Evolutionary conservation across 2,888 invertebrate genomes (phyloP).

Genomic region (Criorhina ranunculi): DNA sequence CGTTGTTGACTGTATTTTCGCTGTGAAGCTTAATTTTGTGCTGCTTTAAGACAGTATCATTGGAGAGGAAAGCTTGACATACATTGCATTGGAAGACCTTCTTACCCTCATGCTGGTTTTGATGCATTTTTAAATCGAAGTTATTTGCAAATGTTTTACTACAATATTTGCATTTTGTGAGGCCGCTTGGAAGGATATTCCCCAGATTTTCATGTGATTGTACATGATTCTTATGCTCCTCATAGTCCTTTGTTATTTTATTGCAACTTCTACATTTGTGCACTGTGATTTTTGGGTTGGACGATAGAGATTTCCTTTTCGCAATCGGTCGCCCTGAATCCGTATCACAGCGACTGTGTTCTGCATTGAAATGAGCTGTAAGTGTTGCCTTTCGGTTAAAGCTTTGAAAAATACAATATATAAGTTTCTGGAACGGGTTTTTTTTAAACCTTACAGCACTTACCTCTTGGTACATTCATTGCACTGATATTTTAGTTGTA

Average conservation of each 20-base stretch:
- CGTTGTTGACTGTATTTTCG: background rate
- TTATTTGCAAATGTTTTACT: constrained; percentile 29
- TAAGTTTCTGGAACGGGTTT: background rate
- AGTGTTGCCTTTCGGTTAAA: constrained; percentile 57
- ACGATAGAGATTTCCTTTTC: background rate
- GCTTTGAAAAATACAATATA: constrained; percentile 6
- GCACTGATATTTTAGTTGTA: constrained; percentile 13
- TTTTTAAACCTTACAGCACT: background rate
- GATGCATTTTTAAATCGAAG: constrained; percentile 48
- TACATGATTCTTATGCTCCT: constrained; percentile 37
- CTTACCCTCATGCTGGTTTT: constrained; percentile 34
- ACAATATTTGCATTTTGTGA: constrained; percentile 52
- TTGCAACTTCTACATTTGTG: constrained; percentile 39
- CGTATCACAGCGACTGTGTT: constrained; percentile 9
- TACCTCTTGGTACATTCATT: constrained; percentile 41
- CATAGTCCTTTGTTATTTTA: constrained; percentile 28
- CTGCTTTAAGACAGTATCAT: constrained; percentile 16
- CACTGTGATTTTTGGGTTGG: background rate
- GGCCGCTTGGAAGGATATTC: constrained; percentile 2
- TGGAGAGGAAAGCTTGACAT: constrained; percentile 36
- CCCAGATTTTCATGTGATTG: constrained; percentile 13
- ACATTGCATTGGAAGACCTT: constrained; percentile 44
- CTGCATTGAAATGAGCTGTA: constrained; percentile 8
- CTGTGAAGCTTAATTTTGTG: constrained; percentile 48
- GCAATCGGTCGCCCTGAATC: background rate